phyloP scores from a whole-genome alignment of 2,113 vertebrate species.

The Pachypanchax playfairii region DNA sequence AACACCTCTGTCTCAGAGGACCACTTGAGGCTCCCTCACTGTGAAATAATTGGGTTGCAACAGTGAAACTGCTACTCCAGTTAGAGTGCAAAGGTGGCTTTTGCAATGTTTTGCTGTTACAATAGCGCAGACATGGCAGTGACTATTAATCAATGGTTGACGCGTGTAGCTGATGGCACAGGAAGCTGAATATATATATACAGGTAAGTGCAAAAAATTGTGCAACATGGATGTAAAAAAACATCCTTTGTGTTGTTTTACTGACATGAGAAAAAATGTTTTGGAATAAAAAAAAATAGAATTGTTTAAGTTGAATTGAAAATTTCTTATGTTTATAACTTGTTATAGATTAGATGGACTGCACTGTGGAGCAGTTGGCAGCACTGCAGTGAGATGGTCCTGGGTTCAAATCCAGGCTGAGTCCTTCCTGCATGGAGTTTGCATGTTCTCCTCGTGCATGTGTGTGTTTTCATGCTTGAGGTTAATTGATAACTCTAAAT shows the following conservation, averaged over 20 bases:
- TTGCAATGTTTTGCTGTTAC: constrained; percentile 63
- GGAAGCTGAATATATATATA: constrained; percentile 8
- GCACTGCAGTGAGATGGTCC: no score
- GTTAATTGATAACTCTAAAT: no score
- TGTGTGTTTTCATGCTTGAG: no score
- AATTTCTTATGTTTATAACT: neutral
- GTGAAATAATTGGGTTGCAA: constrained; percentile 80
- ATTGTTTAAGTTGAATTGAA: neutral
- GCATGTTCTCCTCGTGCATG: no score
- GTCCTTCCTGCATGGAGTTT: no score
- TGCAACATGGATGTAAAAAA: neutral
- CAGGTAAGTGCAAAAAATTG: constrained; percentile 7
- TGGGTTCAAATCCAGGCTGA: no score
- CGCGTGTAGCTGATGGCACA: constrained; percentile 44
- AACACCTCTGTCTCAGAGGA: constrained; percentile 71
- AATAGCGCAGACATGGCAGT: constrained; percentile 34
- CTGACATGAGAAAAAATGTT: neutral
- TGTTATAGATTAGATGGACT: no score
- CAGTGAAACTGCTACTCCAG: constrained; percentile 59
- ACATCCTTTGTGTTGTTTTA: neutral
- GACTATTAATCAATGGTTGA: constrained; percentile 68
- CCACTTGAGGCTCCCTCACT: constrained; percentile 73
- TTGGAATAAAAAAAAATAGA: neutral
- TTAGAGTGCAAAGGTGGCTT: constrained; percentile 65
- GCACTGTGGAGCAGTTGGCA: no score